A percentile compares a stretch with the other conserved stretches of the same genome.
phyloP scores from a whole-genome alignment of 2,888 invertebrate species.

The Bibio marci region DNA sequence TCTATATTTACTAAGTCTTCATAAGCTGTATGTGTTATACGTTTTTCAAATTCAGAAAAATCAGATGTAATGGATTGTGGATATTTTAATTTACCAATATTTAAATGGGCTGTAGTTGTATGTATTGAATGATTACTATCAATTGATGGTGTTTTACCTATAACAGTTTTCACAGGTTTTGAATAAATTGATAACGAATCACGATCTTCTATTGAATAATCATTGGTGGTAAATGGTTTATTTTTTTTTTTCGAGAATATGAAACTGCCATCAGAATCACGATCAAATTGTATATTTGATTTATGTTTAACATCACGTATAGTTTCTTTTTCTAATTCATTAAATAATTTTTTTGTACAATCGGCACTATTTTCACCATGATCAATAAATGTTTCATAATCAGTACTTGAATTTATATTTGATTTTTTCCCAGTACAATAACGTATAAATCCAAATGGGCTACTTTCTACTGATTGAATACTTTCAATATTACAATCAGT shows the following conservation, averaged over 20 bases:
- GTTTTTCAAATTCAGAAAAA: constrained; percentile 37
- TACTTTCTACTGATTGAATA: constrained; percentile 35
- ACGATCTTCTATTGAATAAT: constrained; percentile 3
- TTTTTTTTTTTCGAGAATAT: neutral
- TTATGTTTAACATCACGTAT: constrained; percentile 8
- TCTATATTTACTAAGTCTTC: constrained; percentile 50
- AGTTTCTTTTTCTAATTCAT: constrained; percentile 10
- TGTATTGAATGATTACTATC: constrained; percentile 19
- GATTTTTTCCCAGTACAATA: constrained; percentile 37
- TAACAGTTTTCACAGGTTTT: constrained; percentile 19
- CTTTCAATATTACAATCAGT: too few species aligned
- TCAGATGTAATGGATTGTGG: constrained; percentile 37
- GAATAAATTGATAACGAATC: constrained; percentile 27
- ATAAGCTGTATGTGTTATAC: constrained; percentile 41
- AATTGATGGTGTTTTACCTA: constrained; percentile 20
- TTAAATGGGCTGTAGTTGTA: constrained; percentile 32
- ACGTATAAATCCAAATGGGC: constrained; percentile 48
- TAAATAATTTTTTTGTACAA: constrained; percentile 31
- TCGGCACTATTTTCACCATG: constrained; percentile 27
- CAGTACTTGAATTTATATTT: constrained; percentile 25
- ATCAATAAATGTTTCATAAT: constrained; percentile 34
- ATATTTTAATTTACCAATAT: constrained; percentile 16
- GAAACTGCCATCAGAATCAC: constrained; percentile 6
- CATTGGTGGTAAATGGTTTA: neutral
- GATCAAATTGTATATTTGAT: constrained; percentile 13